phyloP scores from a whole-genome alignment of 2,888 invertebrate genomes.

The Druceiella hillmani region DNA sequence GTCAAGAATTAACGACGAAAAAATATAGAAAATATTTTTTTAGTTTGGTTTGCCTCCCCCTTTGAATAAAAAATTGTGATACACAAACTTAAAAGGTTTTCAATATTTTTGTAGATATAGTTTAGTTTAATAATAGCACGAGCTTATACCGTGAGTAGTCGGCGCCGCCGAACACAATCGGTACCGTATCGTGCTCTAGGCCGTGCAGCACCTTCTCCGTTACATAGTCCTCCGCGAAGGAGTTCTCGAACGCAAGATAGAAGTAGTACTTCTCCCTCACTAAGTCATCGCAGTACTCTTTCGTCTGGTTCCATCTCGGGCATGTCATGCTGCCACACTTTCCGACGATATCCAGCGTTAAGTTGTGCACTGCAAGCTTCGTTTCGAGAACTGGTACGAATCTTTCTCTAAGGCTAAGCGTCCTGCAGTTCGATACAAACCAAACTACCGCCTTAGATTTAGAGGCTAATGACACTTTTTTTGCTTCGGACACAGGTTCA shows the following conservation, averaged over 20 bases:
- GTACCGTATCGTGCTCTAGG: constrained; percentile 54
- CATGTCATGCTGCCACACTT: constrained; percentile 42
- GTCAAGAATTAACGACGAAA: no score
- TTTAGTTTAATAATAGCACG: no score
- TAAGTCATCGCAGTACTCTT: constrained; percentile 31
- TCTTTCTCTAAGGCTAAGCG: constrained; percentile 30
- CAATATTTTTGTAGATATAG: no score
- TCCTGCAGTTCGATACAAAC: constrained; percentile 40
- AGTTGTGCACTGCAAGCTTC: constrained; percentile 26
- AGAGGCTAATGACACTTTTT: constrained; percentile 28
- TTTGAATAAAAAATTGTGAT: no score
- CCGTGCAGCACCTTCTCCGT: constrained; percentile 57
- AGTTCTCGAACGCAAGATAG: constrained; percentile 69
- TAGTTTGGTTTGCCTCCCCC: no score
- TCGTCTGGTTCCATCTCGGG: constrained; percentile 26
- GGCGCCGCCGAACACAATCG: constrained; percentile 63
- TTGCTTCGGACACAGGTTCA: constrained; percentile 25
- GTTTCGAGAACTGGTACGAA: no score
- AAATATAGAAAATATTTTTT: no score
- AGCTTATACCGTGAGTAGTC: constrained; percentile 52
- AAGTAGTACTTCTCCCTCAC: constrained; percentile 61
- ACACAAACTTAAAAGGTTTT: no score
- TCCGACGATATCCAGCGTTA: constrained; percentile 50
- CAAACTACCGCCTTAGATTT: constrained; percentile 42
- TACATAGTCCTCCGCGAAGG: constrained; percentile 53